Evolutionary conservation across 2,797 vertebrate genomes (phyloP).

Genomic region (Eulemur mongoz): DNA sequence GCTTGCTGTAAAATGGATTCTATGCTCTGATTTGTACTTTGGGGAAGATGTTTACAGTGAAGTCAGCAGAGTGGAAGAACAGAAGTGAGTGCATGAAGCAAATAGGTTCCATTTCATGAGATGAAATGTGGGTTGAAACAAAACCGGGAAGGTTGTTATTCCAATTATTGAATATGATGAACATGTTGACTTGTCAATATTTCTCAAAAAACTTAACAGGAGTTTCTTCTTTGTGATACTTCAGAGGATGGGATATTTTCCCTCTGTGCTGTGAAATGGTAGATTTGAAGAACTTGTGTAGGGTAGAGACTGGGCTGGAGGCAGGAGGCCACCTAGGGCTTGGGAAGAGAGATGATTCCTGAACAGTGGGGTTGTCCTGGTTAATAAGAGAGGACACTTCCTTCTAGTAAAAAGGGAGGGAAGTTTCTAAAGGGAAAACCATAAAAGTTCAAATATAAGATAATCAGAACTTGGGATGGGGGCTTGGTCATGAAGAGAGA

Average conservation of each 20-base stretch:
- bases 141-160: not conserved
- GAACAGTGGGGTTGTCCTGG: not conserved
- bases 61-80: not conserved
- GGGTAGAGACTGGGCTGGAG: not conserved
- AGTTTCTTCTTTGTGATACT: not conserved
- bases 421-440: not conserved
- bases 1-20: slow-evolving; percentile 69
- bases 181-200: not conserved
- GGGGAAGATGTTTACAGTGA: not conserved
- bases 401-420: not conserved
- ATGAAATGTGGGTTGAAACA: not conserved
- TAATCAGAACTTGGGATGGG: not conserved
- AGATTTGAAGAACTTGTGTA: not conserved
- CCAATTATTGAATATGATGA: not conserved
- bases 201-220: slow-evolving; percentile 2
- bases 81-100: not conserved
- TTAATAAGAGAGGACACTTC: not conserved
- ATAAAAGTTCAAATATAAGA: not conserved
- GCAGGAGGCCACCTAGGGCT: not conserved
- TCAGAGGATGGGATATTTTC: not conserved
- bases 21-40: slow-evolving; percentile 58
- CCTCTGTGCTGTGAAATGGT: not conserved
- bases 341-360: not conserved
- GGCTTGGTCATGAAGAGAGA: not conserved
- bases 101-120: not conserved